A percentile compares a stretch with the other conserved stretches of the same genome.
Evolutionary conservation across 2,113 vertebrate genomes (phyloP).

Genomic region (Sinocyclocheilus rhinocerous): DNA sequence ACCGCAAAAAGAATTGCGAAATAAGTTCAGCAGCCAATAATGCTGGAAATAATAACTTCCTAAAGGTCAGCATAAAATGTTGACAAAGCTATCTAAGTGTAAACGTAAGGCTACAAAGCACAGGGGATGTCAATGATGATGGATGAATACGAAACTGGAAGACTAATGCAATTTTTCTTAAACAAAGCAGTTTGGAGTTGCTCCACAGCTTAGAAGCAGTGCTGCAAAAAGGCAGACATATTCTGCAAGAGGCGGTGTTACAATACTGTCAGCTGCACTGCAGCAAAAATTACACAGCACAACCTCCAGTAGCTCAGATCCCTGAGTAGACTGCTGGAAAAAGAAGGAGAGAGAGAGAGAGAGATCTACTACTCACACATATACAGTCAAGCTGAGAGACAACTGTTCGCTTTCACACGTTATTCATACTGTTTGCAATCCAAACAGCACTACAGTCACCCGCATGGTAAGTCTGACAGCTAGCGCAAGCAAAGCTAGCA

Average conservation of each 20-base stretch:
- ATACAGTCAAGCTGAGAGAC: constrained; percentile 41
- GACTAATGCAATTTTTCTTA: constrained; percentile 62
- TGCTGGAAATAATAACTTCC: constrained; percentile 55
- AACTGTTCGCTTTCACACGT: constrained; percentile 42
- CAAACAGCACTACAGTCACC: constrained; percentile 33
- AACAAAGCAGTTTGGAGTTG: constrained; percentile 74
- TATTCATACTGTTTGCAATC: constrained; percentile 56
- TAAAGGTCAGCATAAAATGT: constrained; percentile 67
- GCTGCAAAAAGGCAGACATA: constrained; percentile 68
- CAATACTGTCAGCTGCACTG: constrained; percentile 92
- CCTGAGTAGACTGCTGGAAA: constrained; percentile 60
- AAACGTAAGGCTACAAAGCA: constrained; percentile 65
- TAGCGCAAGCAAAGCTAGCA: constrained; percentile 7
- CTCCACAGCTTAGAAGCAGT: constrained; percentile 71
- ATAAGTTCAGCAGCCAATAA: constrained; percentile 51
- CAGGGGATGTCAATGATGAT: constrained; percentile 62
- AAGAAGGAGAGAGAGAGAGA: constrained; percentile 38
- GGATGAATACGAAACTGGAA: constrained; percentile 65
- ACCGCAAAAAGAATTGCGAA: constrained; percentile 28
- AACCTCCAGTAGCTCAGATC: constrained; percentile 74
- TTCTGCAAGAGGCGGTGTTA: constrained; percentile 76
- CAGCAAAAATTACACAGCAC: constrained; percentile 86
- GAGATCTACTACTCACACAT: constrained; percentile 1
- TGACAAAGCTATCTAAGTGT: constrained; percentile 64
- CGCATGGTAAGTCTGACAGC: constrained; percentile 10